Conservation (phyloP, 2,888 invertebrate genomes). For the Nephrotoma flavescens region DNA sequence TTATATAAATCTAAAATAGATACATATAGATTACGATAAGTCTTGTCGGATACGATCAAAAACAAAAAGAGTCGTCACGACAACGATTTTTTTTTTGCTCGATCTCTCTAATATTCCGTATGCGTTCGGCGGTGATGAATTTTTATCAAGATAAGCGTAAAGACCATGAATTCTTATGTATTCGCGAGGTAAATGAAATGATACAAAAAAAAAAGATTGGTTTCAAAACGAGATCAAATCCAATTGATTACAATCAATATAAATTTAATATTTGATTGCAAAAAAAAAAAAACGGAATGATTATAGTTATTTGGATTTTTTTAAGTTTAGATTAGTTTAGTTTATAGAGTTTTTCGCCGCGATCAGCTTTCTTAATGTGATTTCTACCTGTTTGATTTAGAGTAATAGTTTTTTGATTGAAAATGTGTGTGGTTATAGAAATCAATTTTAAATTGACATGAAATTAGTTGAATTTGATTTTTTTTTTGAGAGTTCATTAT, state of each 20-base stretch:
- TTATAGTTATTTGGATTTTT: neutral
- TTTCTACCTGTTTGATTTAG: neutral
- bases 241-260: neutral
- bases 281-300: neutral
- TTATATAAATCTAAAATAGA: neutral
- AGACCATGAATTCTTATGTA: neutral
- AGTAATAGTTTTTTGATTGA: neutral
- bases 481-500: neutral
- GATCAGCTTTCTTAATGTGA: neutral
- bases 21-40: neutral
- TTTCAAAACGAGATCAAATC: neutral
- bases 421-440: neutral
- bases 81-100: neutral
- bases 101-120: neutral
- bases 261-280: neutral
- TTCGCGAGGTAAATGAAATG: neutral
- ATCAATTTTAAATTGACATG: neutral
- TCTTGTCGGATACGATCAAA: neutral
- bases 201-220: neutral
- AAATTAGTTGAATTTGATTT: neutral
- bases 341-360: neutral
- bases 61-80: neutral
- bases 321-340: neutral
- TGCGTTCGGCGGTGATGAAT: neutral
- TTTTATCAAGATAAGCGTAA: neutral